phyloP scores from a whole-genome alignment of 2,797 vertebrate species.

The Tadarida brasiliensis region DNA sequence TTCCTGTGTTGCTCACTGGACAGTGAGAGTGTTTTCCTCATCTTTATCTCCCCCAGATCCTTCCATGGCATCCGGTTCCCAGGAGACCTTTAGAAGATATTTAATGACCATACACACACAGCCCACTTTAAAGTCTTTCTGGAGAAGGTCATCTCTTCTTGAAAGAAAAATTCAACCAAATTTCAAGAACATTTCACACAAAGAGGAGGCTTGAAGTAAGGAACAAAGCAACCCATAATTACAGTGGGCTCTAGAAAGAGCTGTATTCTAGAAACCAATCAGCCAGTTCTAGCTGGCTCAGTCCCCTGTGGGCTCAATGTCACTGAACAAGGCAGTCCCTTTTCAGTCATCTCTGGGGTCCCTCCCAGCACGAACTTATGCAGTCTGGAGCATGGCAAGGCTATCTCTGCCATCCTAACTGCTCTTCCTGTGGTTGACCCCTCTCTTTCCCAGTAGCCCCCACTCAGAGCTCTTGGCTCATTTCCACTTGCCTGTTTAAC shows the following conservation, averaged over 20 bases:
- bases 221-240: not conserved
- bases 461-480: not conserved
- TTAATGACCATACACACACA: not conserved
- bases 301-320: not conserved
- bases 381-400: not conserved
- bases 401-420: not conserved
- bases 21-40: not conserved
- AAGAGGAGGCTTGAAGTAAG: not conserved
- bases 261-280: not conserved
- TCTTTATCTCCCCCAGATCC: not conserved
- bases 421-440: not conserved
- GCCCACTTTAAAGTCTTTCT: not conserved
- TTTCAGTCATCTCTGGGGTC: not conserved
- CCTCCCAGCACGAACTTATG: not conserved
- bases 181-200: not conserved
- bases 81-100: not conserved
- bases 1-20: not conserved
- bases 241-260: not conserved
- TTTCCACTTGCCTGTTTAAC: not conserved
- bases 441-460: not conserved
- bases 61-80: not conserved
- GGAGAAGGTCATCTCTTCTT: not conserved
- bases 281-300: not conserved
- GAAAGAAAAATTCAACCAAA: not conserved
- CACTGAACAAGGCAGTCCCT: not conserved